phyloP scores from a whole-genome alignment of 2,888 invertebrate genomes.

The Epicampocera succincta region DNA sequence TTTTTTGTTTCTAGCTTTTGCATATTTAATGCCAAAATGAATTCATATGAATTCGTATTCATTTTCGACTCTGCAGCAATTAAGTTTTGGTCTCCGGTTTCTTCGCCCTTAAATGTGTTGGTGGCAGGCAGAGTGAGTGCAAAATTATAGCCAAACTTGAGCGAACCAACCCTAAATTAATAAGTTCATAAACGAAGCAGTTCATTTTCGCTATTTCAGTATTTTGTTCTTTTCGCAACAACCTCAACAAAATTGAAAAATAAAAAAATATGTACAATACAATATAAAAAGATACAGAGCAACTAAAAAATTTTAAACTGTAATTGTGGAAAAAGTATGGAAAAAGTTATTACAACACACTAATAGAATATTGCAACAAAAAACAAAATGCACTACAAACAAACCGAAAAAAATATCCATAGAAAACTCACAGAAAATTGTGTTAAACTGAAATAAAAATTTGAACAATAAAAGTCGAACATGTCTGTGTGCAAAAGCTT shows the following conservation, averaged over 20 bases:
- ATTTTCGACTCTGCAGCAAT: slow-evolving; percentile 30
- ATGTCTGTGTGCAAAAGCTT: neutral
- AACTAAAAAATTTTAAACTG: slow-evolving; percentile 40
- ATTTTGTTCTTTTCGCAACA: slow-evolving; percentile 12
- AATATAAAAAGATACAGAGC: slow-evolving; percentile 21
- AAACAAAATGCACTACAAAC: neutral
- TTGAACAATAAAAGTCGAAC: slow-evolving; percentile 64
- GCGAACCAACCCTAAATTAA: slow-evolving; percentile 59
- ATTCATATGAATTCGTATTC: neutral
- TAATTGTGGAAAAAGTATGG: slow-evolving; percentile 25
- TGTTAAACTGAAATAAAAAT: slow-evolving; percentile 57
- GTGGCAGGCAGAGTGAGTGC: slow-evolving; percentile 28
- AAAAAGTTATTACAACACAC: slow-evolving; percentile 59
- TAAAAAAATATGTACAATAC: slow-evolving; percentile 25
- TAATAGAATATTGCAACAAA: slow-evolving; percentile 34
- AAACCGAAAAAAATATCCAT: slow-evolving; percentile 1
- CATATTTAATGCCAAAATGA: neutral
- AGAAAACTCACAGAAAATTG: slow-evolving; percentile 37
- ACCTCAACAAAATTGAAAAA: slow-evolving; percentile 16
- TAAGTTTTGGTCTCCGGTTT: neutral
- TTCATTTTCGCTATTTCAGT: slow-evolving; percentile 22
- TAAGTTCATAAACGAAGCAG: slow-evolving; percentile 60
- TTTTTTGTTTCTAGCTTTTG: slow-evolving; percentile 12
- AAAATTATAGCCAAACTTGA: slow-evolving; percentile 53
- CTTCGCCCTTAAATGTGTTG: neutral